phyloP scores from a whole-genome alignment of 2,888 invertebrate species.

The Trisateles emortualis region DNA sequence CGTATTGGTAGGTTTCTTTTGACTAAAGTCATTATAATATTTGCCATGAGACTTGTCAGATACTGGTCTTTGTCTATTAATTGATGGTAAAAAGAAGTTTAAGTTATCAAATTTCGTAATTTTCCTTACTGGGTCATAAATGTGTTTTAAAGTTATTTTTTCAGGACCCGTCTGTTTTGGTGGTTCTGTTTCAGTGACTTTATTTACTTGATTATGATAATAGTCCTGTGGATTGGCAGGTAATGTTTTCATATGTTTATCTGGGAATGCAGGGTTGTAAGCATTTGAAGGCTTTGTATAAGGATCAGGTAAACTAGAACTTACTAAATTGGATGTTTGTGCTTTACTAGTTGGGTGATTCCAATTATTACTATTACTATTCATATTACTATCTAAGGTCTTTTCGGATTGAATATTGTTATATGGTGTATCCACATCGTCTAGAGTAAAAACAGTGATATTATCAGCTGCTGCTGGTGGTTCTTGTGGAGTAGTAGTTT shows the following conservation, averaged over 20 bases:
- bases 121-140: slow-evolving; percentile 54
- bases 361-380: slow-evolving; percentile 35
- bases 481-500: slow-evolving; percentile 21
- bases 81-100: slow-evolving; percentile 62
- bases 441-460: slow-evolving; percentile 63
- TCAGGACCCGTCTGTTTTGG: slow-evolving; percentile 34
- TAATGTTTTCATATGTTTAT: slow-evolving; percentile 48
- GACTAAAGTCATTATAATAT: slow-evolving; percentile 1
- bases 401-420: slow-evolving; percentile 60
- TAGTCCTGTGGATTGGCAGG: slow-evolving; percentile 49
- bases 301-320: slow-evolving; percentile 18
- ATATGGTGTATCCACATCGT: slow-evolving; percentile 57
- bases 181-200: slow-evolving; percentile 8
- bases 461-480: slow-evolving; percentile 54
- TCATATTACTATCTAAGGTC: slow-evolving; percentile 37
- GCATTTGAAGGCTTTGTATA: slow-evolving; percentile 32
- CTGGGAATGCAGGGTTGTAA: slow-evolving; percentile 35
- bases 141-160: slow-evolving; percentile 44
- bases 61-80: slow-evolving; percentile 44
- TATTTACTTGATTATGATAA: slow-evolving; percentile 32
- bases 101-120: slow-evolving; percentile 56
- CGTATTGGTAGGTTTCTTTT: slow-evolving; percentile 2
- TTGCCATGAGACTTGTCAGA: slow-evolving; percentile 17
- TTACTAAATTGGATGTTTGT: slow-evolving; percentile 12
- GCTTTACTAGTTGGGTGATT: slow-evolving; percentile 22